Conservation (phyloP, 2,888 invertebrate species). For the Arrhopalites spinosus region DNA sequence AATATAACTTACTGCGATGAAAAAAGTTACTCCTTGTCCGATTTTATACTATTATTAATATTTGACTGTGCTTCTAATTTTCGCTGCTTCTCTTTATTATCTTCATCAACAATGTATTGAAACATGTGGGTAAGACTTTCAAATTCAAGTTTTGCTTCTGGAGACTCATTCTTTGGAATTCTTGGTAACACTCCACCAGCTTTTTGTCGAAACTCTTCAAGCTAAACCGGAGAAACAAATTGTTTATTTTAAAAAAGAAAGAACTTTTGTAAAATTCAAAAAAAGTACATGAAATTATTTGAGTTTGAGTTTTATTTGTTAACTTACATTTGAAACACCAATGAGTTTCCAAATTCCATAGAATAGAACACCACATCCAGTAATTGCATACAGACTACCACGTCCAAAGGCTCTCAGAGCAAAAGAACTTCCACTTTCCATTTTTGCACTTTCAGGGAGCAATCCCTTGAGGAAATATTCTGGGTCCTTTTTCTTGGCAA, state of each 20-base stretch:
- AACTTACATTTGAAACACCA: conserved; percentile 77
- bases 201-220: conserved; percentile 80
- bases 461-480: conserved; percentile 74
- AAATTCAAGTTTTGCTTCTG: conserved; percentile 84
- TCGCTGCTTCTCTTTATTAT: conserved; percentile 37
- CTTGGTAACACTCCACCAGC: conserved; percentile 77
- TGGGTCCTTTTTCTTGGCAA: conserved; percentile 79
- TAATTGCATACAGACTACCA: conserved; percentile 85
- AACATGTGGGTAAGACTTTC: conserved; percentile 81
- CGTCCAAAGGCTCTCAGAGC: conserved; percentile 82
- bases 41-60: background rate
- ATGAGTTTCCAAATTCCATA: conserved; percentile 86
- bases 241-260: background rate
- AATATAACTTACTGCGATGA: background rate
- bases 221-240: conserved; percentile 63
- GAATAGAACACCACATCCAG: conserved; percentile 79
- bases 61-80: background rate
- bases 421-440: conserved; percentile 76
- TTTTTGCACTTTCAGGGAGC: conserved; percentile 64
- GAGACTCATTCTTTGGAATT: conserved; percentile 76
- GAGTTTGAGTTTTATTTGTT: conserved; percentile 9
- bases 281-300: conserved; percentile 20
- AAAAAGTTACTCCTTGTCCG: background rate
- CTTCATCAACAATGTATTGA: conserved; percentile 67
- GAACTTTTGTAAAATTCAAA: background rate